Evolutionary conservation across 1,140 invertebrate species (phyloP).

Genomic region (Phenacoccus solenopsis): DNA sequence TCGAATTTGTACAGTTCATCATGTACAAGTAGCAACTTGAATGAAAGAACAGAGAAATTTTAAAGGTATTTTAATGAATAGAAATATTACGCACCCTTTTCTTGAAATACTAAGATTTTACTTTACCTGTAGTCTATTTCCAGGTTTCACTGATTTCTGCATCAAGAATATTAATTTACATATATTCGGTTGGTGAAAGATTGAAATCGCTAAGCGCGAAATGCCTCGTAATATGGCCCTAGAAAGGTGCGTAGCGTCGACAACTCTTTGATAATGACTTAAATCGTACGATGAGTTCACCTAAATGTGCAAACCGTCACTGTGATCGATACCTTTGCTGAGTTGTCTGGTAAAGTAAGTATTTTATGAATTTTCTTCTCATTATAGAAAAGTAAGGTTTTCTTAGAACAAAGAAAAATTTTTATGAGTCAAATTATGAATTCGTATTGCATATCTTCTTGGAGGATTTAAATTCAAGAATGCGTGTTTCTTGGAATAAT

Average conservation of each 20-base stretch:
- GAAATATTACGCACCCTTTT: too few relatives aligned
- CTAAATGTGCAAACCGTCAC: slow-evolving; percentile 94
- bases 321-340: slow-evolving; percentile 79
- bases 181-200: slow-evolving; percentile 86
- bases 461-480: too few relatives aligned
- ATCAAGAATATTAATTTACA: slow-evolving; percentile 83
- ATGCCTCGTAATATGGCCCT: slow-evolving; percentile 96
- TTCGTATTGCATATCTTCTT: too few relatives aligned
- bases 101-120: too few relatives aligned
- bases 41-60: slow-evolving; percentile 69
- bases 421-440: too few relatives aligned
- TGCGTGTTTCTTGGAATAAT: too few relatives aligned
- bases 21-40: slow-evolving; percentile 76
- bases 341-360: slow-evolving; percentile 70
- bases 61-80: slow-evolving; percentile 31
- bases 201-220: slow-evolving; percentile 98
- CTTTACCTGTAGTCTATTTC: background rate
- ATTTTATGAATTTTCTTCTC: background rate
- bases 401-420: too few relatives aligned
- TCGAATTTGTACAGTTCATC: slow-evolving; percentile 83
- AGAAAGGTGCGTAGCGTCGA: slow-evolving; percentile 80
- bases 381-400: too few relatives aligned
- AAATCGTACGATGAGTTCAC: slow-evolving; percentile 94
- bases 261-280: slow-evolving; percentile 87
- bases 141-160: slow-evolving; percentile 72